A percentile compares a stretch with the other conserved stretches of the same genome.
phyloP scores from a whole-genome alignment of 1,140 invertebrate genomes.

The Coenobita brevimanus region DNA sequence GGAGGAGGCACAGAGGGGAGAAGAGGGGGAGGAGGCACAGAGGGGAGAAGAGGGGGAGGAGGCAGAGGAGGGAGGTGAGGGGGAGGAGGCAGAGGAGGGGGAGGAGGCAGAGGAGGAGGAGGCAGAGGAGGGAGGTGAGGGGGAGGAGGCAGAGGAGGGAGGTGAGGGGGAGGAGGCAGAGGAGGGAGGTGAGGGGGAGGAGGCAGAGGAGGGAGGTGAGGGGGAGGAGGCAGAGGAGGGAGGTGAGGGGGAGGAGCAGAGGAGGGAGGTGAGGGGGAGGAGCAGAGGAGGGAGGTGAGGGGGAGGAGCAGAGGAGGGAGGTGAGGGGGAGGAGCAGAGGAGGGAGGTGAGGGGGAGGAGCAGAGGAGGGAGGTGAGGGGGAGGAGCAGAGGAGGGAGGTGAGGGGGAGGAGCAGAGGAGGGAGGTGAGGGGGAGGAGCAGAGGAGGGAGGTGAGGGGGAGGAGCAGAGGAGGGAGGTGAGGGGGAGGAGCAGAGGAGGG shows the following conservation, averaged over 20 bases:
- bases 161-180: not conserved
- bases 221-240: constrained; percentile 11
- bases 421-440: not conserved
- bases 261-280: not conserved
- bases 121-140: not conserved
- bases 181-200: not conserved
- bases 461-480: not conserved
- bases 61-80: not conserved
- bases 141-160: not conserved
- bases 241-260: not conserved
- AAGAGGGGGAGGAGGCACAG: not conserved
- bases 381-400: not conserved
- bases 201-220: not conserved
- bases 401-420: too few species aligned
- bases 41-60: not conserved
- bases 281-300: not conserved
- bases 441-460: not conserved
- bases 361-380: not conserved
- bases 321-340: not conserved
- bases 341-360: not conserved
- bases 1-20: not conserved
- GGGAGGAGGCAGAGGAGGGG: not conserved
- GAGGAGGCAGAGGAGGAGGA: not conserved
- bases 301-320: not conserved
- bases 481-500: not conserved